These are phyloP conservation scores for Gallinago paraguaiae DNA, from an alignment of 2,113 vertebrate genomes.

Conservation along the genomic window DNA sequence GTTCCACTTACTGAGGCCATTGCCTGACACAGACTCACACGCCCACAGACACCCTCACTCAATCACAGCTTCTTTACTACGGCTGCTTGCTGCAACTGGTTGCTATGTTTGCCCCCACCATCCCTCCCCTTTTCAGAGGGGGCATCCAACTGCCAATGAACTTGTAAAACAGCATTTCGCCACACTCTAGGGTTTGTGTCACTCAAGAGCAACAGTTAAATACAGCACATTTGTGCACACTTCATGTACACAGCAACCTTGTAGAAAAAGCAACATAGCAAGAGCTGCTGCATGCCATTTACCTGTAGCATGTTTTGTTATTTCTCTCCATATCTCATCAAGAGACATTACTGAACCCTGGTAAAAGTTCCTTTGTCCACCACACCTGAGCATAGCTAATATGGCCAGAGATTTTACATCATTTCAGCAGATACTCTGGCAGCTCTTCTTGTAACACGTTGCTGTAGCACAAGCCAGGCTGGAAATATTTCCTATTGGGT, in stretches of 20 bases:
- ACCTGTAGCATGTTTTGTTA: background rate
- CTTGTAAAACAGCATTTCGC: background rate
- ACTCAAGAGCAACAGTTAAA: background rate
- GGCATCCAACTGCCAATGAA: background rate
- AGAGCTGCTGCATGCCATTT: background rate
- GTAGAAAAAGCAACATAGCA: background rate
- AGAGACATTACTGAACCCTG: background rate
- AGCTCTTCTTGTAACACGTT: background rate
- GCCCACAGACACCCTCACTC: background rate
- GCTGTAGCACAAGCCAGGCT: background rate
- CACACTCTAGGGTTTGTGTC: background rate
- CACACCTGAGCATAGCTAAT: background rate
- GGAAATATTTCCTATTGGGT: background rate
- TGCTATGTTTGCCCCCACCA: background rate
- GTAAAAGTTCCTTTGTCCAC: background rate
- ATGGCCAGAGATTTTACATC: background rate
- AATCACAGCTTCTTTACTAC: background rate
- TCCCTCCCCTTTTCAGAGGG: too few species aligned
- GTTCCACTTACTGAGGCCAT: background rate
- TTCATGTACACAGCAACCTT: too few species aligned
- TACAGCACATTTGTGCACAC: background rate
- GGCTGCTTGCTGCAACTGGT: background rate
- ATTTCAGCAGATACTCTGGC: background rate
- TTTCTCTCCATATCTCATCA: background rate
- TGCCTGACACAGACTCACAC: rapidly evolving